Base-by-base conservation (phyloP, 2,797 vertebrate genomes). In the Phoeniculus purpureus region DNA sequence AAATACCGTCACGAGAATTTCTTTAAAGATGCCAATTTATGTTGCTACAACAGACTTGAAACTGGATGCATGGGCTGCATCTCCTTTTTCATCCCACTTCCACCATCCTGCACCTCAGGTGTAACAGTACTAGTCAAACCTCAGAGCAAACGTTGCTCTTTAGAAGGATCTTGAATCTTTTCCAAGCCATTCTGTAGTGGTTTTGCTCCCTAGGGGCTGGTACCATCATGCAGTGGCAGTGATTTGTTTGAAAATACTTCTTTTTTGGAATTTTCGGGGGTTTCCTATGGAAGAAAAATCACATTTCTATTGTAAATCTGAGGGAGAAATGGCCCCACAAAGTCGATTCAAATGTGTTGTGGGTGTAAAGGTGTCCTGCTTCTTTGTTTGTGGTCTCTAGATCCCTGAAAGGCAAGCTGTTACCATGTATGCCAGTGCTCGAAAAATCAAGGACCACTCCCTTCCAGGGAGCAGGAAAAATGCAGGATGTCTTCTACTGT, bases 361-460 rank as follows among this genome's bases (percentile, higher is more conserved):
- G 43, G 65, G 25, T 70, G 7, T 20, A 62, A 54, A 82, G 2
- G 8, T 70, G 56, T 76, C 56, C 29, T 62, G 15, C 37, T 54
- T 15, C 15, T 65, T 59, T n/a, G 7, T 40, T 75, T 59, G 59
- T 71, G 43, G 14, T 43, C 10, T 80, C 12, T 22, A 61, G 32
- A 40, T 81, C 88, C 50, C 58, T 47, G 25, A 76, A 90, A 66
- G 21, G 21, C 21, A 3, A 59, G 27, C 67, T 56, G 20, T 70
- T 84, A 26, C n/a, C 6, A 2, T 2, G 1, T 84, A 59, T 84
- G 86, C 70, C 58, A 79, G 3, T 31, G 32, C 71, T 89, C 51
- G 54, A 74, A 90, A 91, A 90, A 56, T 64, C 37, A 60, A 88
- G 40, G 37, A 58, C 82, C n/a, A 67, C 81, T 80, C 86, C 90